phyloP scores from a whole-genome alignment of 2,888 invertebrate species.

The Ceramica pisi region DNA sequence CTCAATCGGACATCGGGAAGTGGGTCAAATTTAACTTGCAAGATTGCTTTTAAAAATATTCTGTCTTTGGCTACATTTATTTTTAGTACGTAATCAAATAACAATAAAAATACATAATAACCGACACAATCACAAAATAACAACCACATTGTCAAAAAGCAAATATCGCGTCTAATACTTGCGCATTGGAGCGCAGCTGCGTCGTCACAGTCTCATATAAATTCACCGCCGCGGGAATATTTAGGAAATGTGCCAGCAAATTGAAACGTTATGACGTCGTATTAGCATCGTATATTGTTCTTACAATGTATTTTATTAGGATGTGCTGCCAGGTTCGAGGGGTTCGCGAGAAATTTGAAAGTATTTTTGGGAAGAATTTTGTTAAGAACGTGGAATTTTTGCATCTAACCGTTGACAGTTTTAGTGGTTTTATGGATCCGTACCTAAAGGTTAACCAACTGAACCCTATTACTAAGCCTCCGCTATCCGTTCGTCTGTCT shows the following conservation, averaged over 20 bases:
- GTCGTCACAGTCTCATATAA: constrained; percentile 61
- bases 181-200: constrained; percentile 54
- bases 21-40: too few species aligned
- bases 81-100: neutral
- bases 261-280: constrained; percentile 65
- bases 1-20: too few species aligned
- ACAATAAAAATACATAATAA: neutral
- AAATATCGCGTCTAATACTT: constrained; percentile 41
- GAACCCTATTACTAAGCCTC: too few species aligned
- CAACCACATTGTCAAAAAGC: constrained; percentile 46
- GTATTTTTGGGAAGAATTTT: neutral
- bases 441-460: too few species aligned
- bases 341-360: neutral
- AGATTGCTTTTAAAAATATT: too few species aligned
- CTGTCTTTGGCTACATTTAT: too few species aligned
- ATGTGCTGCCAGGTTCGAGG: constrained; percentile 33
- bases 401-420: neutral
- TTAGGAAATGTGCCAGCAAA: constrained; percentile 66
- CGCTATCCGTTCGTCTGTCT: too few species aligned
- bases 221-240: constrained; percentile 64
- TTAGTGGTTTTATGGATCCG: neutral
- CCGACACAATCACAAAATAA: constrained; percentile 32
- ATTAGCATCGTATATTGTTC: constrained; percentile 65
- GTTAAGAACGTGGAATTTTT: neutral
- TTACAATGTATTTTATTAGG: constrained; percentile 66